Base-by-base conservation (phyloP, 92 coral and sea anemone genomes). In the Siderastrea radians region DNA sequence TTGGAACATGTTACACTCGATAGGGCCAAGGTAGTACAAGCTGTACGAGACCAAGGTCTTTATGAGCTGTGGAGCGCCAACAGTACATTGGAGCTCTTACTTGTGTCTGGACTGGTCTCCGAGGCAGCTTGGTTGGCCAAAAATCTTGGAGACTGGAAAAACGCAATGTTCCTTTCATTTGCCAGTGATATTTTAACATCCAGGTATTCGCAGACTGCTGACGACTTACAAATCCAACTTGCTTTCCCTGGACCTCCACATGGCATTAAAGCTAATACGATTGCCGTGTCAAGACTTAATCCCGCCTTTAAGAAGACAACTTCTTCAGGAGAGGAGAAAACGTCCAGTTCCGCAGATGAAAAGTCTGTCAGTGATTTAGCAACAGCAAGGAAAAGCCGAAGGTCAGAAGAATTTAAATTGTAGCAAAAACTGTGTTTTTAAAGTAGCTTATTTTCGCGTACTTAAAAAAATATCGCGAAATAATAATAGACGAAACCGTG, bases 101-200 rank as follows among this genome's bases (percentile, higher is more conserved):
- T 98, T 47, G 92, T 98, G 16, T 92, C 98, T 3, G 99, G 99
- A 44, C 91, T 95, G 26, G 43, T 98, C 55, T 88, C 93, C 10
- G 99, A 98, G 67, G 98, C 94, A 1, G 95, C 98, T 14, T 94
- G 96, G 98, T 78, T 98, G 67, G 95, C 98, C 59, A 91, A 70
- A 67, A 90, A 96, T 58, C 86, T 98, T 12, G 99, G 99, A 52
- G 99, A 98, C 72, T 98, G 99, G 99, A 98, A 98, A 85, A 91
- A 92, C 52, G 91, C 99, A n/a, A 82, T 98, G 79, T 49, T 95
- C n/a, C 87, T 98, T 49, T 94, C 99, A 0, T 94, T 95, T 44
- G 92, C 96, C 5, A 66, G 57, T 13, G 66, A 64, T 47, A 74
- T 16, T 48, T 4, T 83, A 45, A 60, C 48, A 5, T 75, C 88